Conservation (phyloP, 1,140 invertebrate genomes). For the Halyomorpha halys region DNA sequence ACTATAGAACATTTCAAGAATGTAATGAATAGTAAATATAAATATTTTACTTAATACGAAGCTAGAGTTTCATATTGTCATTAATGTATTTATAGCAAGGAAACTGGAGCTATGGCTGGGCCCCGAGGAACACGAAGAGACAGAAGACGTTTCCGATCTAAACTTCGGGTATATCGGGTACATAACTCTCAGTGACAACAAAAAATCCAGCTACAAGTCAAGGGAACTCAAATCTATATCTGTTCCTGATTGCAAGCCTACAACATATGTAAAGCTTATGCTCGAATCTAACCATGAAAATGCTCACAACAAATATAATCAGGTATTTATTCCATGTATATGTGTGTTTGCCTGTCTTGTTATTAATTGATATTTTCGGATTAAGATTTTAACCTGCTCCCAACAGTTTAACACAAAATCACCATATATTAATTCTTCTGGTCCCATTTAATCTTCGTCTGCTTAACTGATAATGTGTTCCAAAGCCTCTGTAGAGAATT, state of each 20-base stretch:
- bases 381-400: too few species aligned
- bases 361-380: too few species aligned
- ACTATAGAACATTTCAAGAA: too few species aligned
- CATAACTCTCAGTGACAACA: slow-evolving; percentile 71
- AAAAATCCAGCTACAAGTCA: slow-evolving; percentile 67
- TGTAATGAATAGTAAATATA: too few species aligned
- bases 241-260: slow-evolving; percentile 47
- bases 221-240: slow-evolving; percentile 77
- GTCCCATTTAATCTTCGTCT: too few species aligned
- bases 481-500: too few species aligned
- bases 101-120: slow-evolving; percentile 43
- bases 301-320: slow-evolving; percentile 62
- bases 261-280: slow-evolving; percentile 71
- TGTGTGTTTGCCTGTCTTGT: too few species aligned
- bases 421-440: too few species aligned
- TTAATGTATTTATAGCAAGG: slow-evolving; percentile 34
- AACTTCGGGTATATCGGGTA: slow-evolving; percentile 65
- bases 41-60: too few species aligned
- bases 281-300: slow-evolving; percentile 72
- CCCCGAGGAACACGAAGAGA: slow-evolving; percentile 31
- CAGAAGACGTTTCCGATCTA: slow-evolving; percentile 31
- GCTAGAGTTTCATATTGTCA: not conserved
- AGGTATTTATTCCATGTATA: slow-evolving; percentile 46
- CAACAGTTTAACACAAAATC: too few species aligned
- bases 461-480: too few species aligned